phyloP scores from a whole-genome alignment of 2,888 invertebrate genomes.

The Axea sp. region DNA sequence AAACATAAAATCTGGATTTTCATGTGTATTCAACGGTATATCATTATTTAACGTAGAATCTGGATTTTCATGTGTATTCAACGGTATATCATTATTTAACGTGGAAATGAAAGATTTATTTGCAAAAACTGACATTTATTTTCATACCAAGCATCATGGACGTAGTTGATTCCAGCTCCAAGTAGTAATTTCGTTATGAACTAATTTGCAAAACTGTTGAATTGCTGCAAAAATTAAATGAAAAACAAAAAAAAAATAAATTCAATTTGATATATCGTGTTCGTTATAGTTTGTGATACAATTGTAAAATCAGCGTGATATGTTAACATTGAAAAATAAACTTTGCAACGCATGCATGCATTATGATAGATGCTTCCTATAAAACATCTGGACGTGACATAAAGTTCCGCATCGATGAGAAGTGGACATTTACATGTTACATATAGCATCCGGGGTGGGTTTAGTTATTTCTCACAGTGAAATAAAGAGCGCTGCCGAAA shows the following conservation, averaged over 20 bases:
- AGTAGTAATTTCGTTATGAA: constrained; percentile 19
- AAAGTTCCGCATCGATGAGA: constrained; percentile 62
- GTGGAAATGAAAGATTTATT: constrained; percentile 34
- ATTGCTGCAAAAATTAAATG: constrained; percentile 16
- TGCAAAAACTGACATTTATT: constrained; percentile 45
- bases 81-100: constrained; percentile 25
- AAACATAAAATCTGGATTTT: constrained; percentile 10
- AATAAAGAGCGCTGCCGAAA: constrained; percentile 50
- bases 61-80: neutral
- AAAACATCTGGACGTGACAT: constrained; percentile 61
- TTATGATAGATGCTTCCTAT: constrained; percentile 61
- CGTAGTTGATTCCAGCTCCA: constrained; percentile 18
- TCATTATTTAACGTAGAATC: constrained; percentile 12
- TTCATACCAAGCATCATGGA: constrained; percentile 1
- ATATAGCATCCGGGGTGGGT: constrained; percentile 39
- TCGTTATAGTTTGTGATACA: constrained; percentile 42
- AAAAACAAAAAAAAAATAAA: too few relatives aligned
- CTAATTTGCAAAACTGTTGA: constrained; percentile 34
- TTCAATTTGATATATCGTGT: constrained; percentile 11
- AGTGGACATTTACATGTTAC: constrained; percentile 62
- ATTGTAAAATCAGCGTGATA: constrained; percentile 37
- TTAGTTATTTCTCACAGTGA: constrained; percentile 56
- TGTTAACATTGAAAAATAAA: constrained; percentile 54
- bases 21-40: too few relatives aligned
- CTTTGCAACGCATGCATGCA: constrained; percentile 33